These are phyloP conservation scores for Drosophila austrosaltans DNA, from an alignment of 2,888 invertebrate species.

Conservation along the genomic window DNA sequence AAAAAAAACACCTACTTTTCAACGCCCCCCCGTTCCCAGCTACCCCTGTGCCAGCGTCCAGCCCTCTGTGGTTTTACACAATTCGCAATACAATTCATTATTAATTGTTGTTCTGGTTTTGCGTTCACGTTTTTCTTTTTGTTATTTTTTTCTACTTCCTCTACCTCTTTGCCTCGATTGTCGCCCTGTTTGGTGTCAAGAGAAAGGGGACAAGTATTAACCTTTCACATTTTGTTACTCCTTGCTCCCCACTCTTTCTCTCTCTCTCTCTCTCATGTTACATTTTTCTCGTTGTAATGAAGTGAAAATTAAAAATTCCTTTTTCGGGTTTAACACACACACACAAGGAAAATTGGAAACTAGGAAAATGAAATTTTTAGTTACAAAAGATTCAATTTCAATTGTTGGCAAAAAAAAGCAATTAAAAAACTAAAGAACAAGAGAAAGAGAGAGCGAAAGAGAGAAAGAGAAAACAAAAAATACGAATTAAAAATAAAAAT, in stretches of 20 bases:
- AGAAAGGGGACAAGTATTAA: slow-evolving; percentile 50
- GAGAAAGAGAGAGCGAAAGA: slow-evolving; percentile 36
- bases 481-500: slow-evolving; percentile 28
- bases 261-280: background rate
- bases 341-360: slow-evolving; percentile 11
- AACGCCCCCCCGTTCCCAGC: background rate
- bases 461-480: background rate
- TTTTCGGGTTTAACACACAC: background rate
- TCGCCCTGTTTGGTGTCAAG: slow-evolving; percentile 13
- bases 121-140: slow-evolving; percentile 39
- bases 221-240: slow-evolving; percentile 51
- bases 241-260: background rate
- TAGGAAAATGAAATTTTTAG: slow-evolving; percentile 5
- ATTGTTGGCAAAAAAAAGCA: slow-evolving; percentile 44
- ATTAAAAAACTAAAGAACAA: background rate
- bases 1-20: background rate
- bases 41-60: background rate
- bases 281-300: slow-evolving; percentile 48
- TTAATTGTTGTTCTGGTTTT: slow-evolving; percentile 74
- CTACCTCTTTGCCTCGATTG: background rate
- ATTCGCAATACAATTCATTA: slow-evolving; percentile 78
- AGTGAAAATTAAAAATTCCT: slow-evolving; percentile 74
- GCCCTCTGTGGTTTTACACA: slow-evolving; percentile 67
- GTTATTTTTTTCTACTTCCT: background rate
- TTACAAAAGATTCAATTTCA: slow-evolving; percentile 45